These are phyloP conservation scores for Octonoba sinensis DNA, from an alignment of 2,888 invertebrate species.

Conservation along the genomic window DNA sequence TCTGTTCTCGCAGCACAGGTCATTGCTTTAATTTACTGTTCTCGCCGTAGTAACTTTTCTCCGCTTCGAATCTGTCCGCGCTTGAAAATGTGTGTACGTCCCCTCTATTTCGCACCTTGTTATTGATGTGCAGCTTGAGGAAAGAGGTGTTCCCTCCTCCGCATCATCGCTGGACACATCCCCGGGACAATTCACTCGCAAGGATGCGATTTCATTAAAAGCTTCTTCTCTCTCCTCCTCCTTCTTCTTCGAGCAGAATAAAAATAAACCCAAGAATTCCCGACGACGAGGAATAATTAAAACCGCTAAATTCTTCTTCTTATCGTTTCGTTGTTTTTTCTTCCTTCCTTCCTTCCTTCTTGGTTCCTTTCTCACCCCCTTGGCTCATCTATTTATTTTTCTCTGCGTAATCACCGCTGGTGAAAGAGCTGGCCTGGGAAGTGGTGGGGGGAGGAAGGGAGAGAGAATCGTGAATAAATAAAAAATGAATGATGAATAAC, in stretches of 20 bases:
- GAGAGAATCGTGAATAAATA: background rate
- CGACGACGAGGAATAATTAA: constrained; percentile 59
- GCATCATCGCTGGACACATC: constrained; percentile 51
- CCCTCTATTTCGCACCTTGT: constrained; percentile 19
- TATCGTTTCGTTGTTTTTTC: constrained; percentile 23
- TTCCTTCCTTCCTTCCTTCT: background rate
- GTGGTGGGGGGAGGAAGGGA: background rate
- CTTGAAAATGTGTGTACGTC: background rate
- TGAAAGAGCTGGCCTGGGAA: background rate
- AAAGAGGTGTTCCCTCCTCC: constrained; percentile 59
- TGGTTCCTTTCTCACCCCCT: background rate
- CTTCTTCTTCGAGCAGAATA: too few relatives aligned
- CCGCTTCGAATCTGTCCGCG: too few relatives aligned
- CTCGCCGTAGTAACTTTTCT: too few relatives aligned
- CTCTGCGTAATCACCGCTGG: constrained; percentile 21
- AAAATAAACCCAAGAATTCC: background rate
- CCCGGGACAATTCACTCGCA: constrained; percentile 61
- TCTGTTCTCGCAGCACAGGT: too few relatives aligned
- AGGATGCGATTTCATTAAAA: constrained; percentile 63
- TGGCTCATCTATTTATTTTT: constrained; percentile 31
- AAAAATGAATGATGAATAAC: background rate
- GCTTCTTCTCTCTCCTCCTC: constrained; percentile 28
- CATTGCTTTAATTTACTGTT: too few relatives aligned
- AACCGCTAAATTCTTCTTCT: constrained; percentile 55
- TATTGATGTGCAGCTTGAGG: constrained; percentile 58